Conservation (phyloP, 2,888 invertebrate species). For the Nymphalis polychloros region DNA sequence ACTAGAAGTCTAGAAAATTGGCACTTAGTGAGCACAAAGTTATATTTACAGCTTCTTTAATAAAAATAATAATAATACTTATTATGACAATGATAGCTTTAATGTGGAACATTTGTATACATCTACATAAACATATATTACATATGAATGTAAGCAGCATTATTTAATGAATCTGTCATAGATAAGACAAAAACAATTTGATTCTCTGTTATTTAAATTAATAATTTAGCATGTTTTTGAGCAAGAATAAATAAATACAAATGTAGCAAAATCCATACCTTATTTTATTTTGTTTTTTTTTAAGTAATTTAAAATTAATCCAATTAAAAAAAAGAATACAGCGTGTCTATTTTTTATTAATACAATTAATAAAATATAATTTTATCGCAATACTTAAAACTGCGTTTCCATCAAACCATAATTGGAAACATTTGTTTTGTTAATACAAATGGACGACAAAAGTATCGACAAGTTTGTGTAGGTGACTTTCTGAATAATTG, state of each 20-base stretch:
- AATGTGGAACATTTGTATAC: constrained; percentile 6
- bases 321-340: too few relatives aligned
- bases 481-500: too few relatives aligned
- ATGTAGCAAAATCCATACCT: not conserved
- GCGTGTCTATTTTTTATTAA: too few relatives aligned
- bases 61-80: constrained; percentile 37
- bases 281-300: too few relatives aligned
- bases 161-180: not conserved
- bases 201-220: not conserved
- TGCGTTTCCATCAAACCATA: too few relatives aligned
- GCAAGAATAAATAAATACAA: not conserved
- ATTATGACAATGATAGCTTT: constrained; percentile 45
- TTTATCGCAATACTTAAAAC: too few relatives aligned
- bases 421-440: too few relatives aligned
- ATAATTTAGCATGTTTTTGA: not conserved
- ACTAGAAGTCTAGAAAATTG: constrained; percentile 57
- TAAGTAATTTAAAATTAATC: too few relatives aligned
- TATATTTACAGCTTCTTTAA: constrained; percentile 52
- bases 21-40: constrained; percentile 74
- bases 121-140: not conserved
- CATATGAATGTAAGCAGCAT: not conserved
- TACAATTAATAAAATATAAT: too few relatives aligned
- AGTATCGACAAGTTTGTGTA: too few relatives aligned
- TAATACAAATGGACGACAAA: too few relatives aligned
- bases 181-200: not conserved